These are phyloP conservation scores for Habroteleia sp. DNA, from an alignment of 2,888 invertebrate species.

Conservation along the genomic window DNA sequence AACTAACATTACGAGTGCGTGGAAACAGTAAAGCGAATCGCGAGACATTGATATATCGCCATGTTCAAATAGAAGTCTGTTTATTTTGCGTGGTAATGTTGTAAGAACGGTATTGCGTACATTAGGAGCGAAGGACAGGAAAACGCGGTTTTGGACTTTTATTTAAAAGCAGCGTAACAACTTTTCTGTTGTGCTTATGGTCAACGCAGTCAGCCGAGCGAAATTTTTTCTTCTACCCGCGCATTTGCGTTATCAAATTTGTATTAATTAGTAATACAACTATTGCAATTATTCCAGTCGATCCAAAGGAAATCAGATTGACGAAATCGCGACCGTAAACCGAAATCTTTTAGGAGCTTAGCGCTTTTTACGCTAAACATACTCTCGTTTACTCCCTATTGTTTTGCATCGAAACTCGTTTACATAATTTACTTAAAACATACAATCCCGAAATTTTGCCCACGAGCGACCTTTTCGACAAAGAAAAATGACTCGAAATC, in stretches of 20 bases:
- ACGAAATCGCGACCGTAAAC: conserved; percentile 6
- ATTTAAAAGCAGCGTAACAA: conserved; percentile 35
- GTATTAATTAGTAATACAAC: not conserved
- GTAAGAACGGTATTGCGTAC: conserved; percentile 35
- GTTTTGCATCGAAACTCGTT: no score
- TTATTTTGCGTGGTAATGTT: conserved; percentile 20
- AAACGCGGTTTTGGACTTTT: conserved; percentile 44
- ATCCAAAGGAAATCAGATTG: conserved; percentile 28
- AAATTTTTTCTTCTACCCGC: conserved; percentile 1
- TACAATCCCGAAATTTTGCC: no score
- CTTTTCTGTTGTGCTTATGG: conserved; percentile 42
- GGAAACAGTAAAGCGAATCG: conserved; percentile 9
- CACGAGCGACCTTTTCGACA: no score
- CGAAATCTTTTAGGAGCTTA: not conserved
- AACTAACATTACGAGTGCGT: not conserved
- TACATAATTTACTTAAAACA: no score
- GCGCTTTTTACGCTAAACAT: no score
- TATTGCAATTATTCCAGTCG: not conserved
- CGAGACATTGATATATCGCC: conserved; percentile 28
- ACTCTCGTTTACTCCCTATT: no score
- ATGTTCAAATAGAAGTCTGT: conserved; percentile 8
- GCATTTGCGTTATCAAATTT: conserved; percentile 33
- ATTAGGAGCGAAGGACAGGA: conserved; percentile 31
- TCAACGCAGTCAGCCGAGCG: no score
- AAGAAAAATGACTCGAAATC: no score